These are phyloP conservation scores for Labia minor DNA, from an alignment of 2,888 invertebrate genomes.

Conservation along the genomic window DNA sequence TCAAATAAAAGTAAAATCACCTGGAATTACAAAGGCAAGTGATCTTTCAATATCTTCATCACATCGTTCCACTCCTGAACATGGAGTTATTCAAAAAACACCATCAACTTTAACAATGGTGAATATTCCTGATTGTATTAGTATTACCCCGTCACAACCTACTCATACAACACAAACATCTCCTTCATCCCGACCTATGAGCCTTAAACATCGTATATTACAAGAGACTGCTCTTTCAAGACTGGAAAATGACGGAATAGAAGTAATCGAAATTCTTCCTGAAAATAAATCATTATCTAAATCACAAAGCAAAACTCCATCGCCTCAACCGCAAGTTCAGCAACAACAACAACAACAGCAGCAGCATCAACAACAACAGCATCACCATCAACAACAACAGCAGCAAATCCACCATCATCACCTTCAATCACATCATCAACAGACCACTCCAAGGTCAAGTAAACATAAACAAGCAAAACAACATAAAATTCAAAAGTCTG, in stretches of 20 bases:
- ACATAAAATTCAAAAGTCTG: too few species aligned
- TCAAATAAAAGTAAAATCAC: not conserved
- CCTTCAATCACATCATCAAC: conserved; percentile 16
- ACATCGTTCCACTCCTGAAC: not conserved
- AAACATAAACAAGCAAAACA: conserved; percentile 17
- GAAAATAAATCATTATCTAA: not conserved
- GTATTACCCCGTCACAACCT: conserved; percentile 22
- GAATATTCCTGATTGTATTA: conserved; percentile 25
- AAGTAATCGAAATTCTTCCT: conserved; percentile 22
- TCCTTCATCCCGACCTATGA: conserved; percentile 15
- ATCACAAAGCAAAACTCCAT: not conserved
- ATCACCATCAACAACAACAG: not conserved
- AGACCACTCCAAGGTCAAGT: not conserved
- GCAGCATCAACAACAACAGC: not conserved
- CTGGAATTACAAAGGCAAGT: not conserved
- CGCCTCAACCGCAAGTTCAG: too few species aligned
- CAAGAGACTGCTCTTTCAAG: conserved; percentile 29
- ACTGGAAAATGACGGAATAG: conserved; percentile 22
- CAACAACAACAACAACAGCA: too few species aligned
- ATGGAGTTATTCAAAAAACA: not conserved
- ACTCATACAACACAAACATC: conserved; percentile 14
- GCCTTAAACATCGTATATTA: conserved; percentile 31
- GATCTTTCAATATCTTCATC: not conserved
- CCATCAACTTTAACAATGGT: conserved; percentile 17
- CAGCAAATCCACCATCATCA: too few species aligned